A percentile compares a stretch with the other conserved stretches of the same genome.
Evolutionary conservation across 2,113 vertebrate genomes (phyloP).

Genomic region (Corythoichthys intestinalis): DNA sequence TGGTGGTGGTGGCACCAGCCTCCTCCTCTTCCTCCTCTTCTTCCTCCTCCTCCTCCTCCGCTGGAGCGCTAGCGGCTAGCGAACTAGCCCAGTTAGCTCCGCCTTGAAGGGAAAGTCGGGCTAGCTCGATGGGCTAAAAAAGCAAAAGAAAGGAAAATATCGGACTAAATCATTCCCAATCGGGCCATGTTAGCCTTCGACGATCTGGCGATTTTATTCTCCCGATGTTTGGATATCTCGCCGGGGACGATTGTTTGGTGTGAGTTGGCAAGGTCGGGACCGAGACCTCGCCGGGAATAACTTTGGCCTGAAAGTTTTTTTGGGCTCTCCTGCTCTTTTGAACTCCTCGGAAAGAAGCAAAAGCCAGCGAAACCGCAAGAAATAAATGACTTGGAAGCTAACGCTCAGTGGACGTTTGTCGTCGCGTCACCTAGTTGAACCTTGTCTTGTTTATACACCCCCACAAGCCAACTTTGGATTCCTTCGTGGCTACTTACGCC

Average conservation of each 20-base stretch:
- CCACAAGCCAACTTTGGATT: conserved; percentile 54
- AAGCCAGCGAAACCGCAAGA: background rate
- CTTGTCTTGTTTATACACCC: conserved; percentile 20
- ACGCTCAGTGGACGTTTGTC: conserved; percentile 8
- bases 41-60: conserved; percentile 6
- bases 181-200: conserved; percentile 23
- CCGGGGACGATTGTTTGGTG: conserved; percentile 28
- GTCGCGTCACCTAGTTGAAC: background rate
- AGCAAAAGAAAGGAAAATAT: background rate
- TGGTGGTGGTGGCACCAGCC: conserved; percentile 42
- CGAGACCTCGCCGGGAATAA: conserved; percentile 54
- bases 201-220: conserved; percentile 18
- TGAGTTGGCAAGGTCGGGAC: conserved; percentile 52
- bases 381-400: background rate
- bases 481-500: background rate
- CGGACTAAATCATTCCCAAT: background rate
- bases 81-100: conserved; percentile 30
- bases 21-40: conserved; percentile 3
- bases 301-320: conserved; percentile 67
- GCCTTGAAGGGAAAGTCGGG: conserved; percentile 27
- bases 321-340: background rate
- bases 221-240: conserved; percentile 21
- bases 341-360: conserved; percentile 12
- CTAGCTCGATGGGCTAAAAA: conserved; percentile 44
- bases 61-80: conserved; percentile 36